A percentile compares a stretch with the other conserved stretches of the same genome.
Evolutionary conservation across 2,113 vertebrate species (phyloP).

Genomic region (Corvus cornix): DNA sequence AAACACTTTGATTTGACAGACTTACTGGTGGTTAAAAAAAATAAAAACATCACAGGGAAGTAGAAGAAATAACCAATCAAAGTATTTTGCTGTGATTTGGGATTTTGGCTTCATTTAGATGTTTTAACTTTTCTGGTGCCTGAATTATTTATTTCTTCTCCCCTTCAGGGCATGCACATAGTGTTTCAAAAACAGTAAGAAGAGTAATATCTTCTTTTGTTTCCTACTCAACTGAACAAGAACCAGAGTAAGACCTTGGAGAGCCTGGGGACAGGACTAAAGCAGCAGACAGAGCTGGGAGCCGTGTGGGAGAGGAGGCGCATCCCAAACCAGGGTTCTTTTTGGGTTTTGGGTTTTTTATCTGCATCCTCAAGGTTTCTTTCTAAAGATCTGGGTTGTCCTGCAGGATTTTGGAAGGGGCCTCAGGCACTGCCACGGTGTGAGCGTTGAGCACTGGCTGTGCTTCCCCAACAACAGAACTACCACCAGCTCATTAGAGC

Average conservation of each 20-base stretch:
- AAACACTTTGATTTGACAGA: neutral
- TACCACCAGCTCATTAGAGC: neutral
- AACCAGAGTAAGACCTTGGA: neutral
- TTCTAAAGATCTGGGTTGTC: neutral
- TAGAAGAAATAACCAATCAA: neutral
- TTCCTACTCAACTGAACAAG: neutral
- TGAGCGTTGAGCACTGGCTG: neutral
- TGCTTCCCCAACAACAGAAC: neutral
- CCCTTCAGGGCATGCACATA: neutral
- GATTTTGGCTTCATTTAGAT: neutral
- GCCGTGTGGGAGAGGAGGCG: neutral
- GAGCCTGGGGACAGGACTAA: neutral
- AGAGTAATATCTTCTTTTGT: neutral
- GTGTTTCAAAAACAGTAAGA: neutral
- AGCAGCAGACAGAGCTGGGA: neutral
- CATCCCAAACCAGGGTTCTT: fast-evolving
- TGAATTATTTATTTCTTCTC: conserved; percentile 20
- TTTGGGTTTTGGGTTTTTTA: neutral
- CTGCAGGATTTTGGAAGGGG: neutral
- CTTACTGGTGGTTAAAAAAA: neutral
- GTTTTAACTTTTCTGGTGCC: neutral
- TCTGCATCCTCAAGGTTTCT: neutral
- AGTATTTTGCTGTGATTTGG: neutral
- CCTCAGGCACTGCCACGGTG: neutral
- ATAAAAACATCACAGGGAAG: neutral